Conservation (phyloP, 2,888 invertebrate species). For the Pecten maximus region DNA sequence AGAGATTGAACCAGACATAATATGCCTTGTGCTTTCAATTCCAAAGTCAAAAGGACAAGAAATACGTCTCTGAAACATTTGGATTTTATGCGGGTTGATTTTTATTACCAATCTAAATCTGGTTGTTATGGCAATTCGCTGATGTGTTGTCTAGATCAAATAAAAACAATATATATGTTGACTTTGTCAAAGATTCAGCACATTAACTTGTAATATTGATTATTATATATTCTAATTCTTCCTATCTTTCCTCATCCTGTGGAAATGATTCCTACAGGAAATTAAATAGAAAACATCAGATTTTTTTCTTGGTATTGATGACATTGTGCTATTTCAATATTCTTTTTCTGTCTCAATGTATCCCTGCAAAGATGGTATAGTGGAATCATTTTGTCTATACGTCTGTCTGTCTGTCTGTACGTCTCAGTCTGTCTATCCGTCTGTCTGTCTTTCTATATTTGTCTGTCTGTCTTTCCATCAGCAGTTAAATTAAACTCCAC, state of each 20-base stretch:
- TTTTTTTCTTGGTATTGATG: not conserved
- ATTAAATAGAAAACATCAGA: not conserved
- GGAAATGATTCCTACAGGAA: not conserved
- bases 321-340: not conserved
- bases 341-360: not conserved
- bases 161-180: not conserved
- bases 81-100: not conserved
- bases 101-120: not conserved
- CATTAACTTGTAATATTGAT: not conserved
- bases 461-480: no score
- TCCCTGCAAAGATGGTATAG: no score
- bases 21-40: conserved; percentile 5
- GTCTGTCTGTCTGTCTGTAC: no score
- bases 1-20: not conserved
- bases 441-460: no score
- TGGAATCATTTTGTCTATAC: no score
- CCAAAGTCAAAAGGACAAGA: not conserved
- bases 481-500: no score
- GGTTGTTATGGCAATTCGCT: not conserved
- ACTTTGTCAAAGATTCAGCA: not conserved
- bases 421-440: no score
- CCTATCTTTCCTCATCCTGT: not conserved
- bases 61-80: not conserved
- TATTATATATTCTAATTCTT: not conserved
- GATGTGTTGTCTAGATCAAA: not conserved